Conservation (phyloP, 2,113 vertebrate species). For the Sebastes schlegelii region DNA sequence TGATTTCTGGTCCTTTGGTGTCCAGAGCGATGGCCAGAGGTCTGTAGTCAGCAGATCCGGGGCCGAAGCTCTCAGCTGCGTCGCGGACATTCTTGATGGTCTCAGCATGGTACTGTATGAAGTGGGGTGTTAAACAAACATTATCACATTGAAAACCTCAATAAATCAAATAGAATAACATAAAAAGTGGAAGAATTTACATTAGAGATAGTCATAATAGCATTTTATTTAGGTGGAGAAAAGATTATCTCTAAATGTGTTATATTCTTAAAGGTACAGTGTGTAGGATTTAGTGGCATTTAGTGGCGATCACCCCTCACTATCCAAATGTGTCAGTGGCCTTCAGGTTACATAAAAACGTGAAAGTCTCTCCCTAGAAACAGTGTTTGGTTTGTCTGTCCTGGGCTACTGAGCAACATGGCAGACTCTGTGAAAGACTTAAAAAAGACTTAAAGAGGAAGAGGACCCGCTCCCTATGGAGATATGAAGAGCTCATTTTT, state of each 20-base stretch:
- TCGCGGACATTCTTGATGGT: constrained; percentile 96
- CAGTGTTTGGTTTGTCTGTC: too few species aligned
- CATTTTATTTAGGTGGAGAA: background rate
- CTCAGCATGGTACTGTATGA: constrained; percentile 90
- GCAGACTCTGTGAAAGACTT: too few species aligned
- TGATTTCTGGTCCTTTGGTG: constrained; percentile 98
- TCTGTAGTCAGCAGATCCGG: constrained; percentile 91
- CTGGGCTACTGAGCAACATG: too few species aligned
- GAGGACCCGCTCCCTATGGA: too few species aligned
- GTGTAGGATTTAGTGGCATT: too few species aligned
- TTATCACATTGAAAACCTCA: background rate
- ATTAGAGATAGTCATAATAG: background rate
- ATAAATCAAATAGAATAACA: background rate
- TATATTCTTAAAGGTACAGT: background rate
- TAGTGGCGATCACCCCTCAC: too few species aligned
- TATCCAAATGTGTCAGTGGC: too few species aligned
- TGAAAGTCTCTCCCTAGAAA: too few species aligned
- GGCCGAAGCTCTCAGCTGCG: constrained; percentile 92
- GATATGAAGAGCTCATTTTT: too few species aligned
- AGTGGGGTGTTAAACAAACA: background rate
- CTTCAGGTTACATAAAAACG: too few species aligned
- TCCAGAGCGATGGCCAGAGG: constrained; percentile 96
- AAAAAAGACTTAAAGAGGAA: too few species aligned
- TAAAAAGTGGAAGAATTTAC: background rate
- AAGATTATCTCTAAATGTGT: background rate